Evolutionary conservation across 1,140 invertebrate genomes (phyloP).

Genomic region (Aporrectodea caliginosa): DNA sequence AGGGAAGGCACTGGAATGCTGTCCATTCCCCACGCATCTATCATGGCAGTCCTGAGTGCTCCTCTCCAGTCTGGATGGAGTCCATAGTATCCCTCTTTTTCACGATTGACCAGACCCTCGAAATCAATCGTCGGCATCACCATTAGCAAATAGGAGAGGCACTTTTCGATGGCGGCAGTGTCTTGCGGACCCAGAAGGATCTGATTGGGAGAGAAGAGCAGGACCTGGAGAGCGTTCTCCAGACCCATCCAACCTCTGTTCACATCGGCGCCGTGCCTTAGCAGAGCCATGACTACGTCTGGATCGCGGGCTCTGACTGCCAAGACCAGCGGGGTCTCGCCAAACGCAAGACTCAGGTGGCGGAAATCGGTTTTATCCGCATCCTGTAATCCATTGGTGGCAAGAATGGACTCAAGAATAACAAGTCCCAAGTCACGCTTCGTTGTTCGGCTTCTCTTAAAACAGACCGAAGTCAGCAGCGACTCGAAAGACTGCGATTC

Average conservation of each 20-base stretch:
- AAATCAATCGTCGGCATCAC: neutral
- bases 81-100: neutral
- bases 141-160: neutral
- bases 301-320: neutral
- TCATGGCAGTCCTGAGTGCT: neutral
- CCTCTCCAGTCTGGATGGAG: neutral
- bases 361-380: neutral
- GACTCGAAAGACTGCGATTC: neutral
- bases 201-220: neutral
- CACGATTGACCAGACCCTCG: neutral
- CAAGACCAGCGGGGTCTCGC: neutral
- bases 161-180: neutral
- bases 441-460: neutral
- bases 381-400: neutral
- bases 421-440: neutral
- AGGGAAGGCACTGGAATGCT: neutral
- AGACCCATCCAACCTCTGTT: neutral
- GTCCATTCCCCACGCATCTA: neutral
- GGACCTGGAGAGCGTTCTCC: neutral
- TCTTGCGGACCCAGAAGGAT: neutral
- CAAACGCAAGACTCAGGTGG: neutral
- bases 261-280: neutral
- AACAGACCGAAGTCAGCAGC: neutral
- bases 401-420: neutral
- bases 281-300: neutral